Percentiles rank a stretch among this genome's conserved stretches.
Conservation (phyloP, 1,140 invertebrate species). For the Nilaparvata lugens region DNA sequence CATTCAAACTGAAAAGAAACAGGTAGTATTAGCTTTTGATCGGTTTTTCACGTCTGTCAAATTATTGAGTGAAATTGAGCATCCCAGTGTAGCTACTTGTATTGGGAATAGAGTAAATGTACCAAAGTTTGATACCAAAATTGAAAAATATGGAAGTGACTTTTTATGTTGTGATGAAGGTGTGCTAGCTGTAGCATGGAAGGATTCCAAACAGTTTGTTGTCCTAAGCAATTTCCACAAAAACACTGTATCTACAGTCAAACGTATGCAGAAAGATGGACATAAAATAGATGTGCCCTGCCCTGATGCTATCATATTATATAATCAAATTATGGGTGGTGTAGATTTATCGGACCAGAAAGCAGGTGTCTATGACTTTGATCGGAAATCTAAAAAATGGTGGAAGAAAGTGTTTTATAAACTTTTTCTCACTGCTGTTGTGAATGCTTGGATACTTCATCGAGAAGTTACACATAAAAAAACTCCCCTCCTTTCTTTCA, state of each 20-base stretch:
- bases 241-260: no score
- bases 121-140: constrained; percentile 18
- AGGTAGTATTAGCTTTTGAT: constrained; percentile 9
- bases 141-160: constrained; percentile 17
- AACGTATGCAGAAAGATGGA: constrained; percentile 16
- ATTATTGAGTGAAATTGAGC: neutral
- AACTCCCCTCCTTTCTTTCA: constrained; percentile 13
- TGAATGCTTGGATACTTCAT: constrained; percentile 22
- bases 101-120: constrained; percentile 15
- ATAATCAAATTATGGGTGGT: constrained; percentile 25
- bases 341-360: no score
- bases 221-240: constrained; percentile 24
- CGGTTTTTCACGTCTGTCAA: constrained; percentile 10
- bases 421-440: constrained; percentile 16
- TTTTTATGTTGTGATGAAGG: constrained; percentile 9
- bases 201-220: constrained; percentile 25
- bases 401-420: constrained; percentile 26
- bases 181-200: constrained; percentile 16
- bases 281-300: constrained; percentile 5
- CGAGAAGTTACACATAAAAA: constrained; percentile 17
- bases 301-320: constrained; percentile 11
- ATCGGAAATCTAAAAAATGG: constrained; percentile 24
- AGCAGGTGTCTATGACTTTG: constrained; percentile 21
- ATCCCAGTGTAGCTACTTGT: constrained; percentile 7
- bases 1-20: constrained; percentile 4